Percentiles rank a stretch among this genome's conserved stretches.
These are phyloP conservation scores for Zaprionus lineosus DNA, from an alignment of 2,888 invertebrate genomes.

Conservation along the genomic window DNA sequence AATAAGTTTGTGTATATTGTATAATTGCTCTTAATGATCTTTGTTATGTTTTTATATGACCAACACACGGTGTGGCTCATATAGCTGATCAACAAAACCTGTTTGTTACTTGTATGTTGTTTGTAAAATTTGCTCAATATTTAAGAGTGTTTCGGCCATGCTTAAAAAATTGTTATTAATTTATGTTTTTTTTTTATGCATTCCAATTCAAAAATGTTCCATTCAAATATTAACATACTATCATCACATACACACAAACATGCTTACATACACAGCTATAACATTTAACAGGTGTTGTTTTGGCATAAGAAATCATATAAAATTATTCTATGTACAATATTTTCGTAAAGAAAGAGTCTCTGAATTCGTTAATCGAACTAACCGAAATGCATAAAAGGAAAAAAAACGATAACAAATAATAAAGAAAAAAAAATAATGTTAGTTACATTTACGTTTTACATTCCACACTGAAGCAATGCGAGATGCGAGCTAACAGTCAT, in stretches of 20 bases:
- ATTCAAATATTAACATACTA: background rate
- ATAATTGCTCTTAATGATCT: background rate
- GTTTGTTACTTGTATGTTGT: too few relatives aligned
- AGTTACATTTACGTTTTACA: conserved; percentile 21
- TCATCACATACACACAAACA: conserved; percentile 1
- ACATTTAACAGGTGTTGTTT: conserved; percentile 5
- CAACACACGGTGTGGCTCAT: too few relatives aligned
- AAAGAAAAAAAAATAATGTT: conserved; percentile 27
- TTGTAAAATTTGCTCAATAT: conserved; percentile 5
- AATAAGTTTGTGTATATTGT: background rate
- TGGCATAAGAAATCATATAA: too few relatives aligned
- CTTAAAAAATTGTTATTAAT: background rate
- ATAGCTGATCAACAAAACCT: too few relatives aligned
- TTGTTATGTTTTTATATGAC: background rate
- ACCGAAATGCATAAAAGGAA: background rate
- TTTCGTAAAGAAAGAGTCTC: conserved; percentile 16
- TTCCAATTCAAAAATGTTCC: conserved; percentile 7
- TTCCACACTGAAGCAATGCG: conserved; percentile 23
- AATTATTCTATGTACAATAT: background rate
- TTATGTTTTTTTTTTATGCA: background rate
- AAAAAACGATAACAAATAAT: conserved; percentile 7
- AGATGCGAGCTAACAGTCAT: conserved; percentile 8
- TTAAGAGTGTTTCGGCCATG: background rate
- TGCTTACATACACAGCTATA: background rate
- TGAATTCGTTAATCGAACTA: background rate